Conservation (phyloP, 2,888 invertebrate species). For the Phortica magna region DNA sequence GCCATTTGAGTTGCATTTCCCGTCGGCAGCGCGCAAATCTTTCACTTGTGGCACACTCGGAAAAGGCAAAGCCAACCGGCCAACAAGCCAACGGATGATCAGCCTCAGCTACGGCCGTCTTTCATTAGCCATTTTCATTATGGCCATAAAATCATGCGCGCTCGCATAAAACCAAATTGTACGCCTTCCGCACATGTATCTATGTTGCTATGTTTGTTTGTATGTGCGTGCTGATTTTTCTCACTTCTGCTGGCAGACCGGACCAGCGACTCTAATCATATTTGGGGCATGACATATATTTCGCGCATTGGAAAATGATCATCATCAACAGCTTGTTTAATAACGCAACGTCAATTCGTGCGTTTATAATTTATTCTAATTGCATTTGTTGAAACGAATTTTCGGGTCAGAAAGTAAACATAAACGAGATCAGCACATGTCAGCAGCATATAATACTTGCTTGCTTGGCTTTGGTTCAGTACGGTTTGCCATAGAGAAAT, state of each 20-base stretch:
- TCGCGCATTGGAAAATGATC: slow-evolving; percentile 49
- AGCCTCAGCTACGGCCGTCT: background rate
- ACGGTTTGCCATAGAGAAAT: too few relatives aligned
- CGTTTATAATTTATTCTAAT: slow-evolving; percentile 71
- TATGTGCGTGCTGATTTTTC: slow-evolving; percentile 14
- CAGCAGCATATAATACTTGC: background rate
- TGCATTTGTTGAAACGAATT: slow-evolving; percentile 50
- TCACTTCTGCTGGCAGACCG: slow-evolving; percentile 59
- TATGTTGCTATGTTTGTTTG: background rate
- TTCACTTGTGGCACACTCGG: background rate
- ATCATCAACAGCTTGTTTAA: slow-evolving; percentile 40
- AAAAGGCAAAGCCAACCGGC: background rate
- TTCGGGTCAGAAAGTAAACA: background rate
- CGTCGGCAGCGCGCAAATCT: background rate
- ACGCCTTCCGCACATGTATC: background rate
- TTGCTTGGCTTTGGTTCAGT: too few relatives aligned
- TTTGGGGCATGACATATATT: slow-evolving; percentile 72
- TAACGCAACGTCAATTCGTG: slow-evolving; percentile 68
- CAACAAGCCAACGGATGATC: background rate
- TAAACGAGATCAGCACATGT: background rate
- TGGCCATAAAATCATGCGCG: background rate
- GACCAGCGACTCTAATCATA: slow-evolving; percentile 49
- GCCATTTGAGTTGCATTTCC: background rate
- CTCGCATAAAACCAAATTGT: background rate
- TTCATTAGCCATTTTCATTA: slow-evolving; percentile 17